Evolutionary conservation across 2,113 vertebrate species (phyloP), one percentile per base, ranked within the genome.

Genomic region (Lepidothrix coronata): DNA sequence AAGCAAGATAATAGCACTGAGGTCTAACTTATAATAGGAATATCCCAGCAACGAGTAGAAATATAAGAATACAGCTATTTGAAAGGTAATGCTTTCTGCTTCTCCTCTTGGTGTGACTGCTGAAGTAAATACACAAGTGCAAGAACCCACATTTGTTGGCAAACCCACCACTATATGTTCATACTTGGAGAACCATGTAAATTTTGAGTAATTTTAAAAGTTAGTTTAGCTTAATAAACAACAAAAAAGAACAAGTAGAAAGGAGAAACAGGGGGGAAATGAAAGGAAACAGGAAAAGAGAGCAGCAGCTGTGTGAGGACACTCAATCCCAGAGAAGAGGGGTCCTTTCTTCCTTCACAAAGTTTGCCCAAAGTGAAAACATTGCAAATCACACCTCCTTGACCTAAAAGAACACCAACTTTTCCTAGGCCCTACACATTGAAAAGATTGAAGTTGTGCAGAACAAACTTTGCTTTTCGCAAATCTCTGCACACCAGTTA

Each of bases 391-490:
- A 20, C 39, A 43, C 14, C 48, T 48, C 27, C 39, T 24, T 92
- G 79, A 96, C 88, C 85, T 91, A 30, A 80, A 85, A 90, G 37
- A 55, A 13, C 27, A 80, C 7, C 8, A 77, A 3, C 39, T 52
- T 84, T 65, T 94, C 54, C 54, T 23, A 35, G 54, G 33, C 22
- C 6, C 14, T 28, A 37, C 31, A 52, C 15, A 23, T 4, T 20
- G 37, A 77, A 94, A 88, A 66, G 41, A 41, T 0, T 55, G 11
- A 91, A 95, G 82, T 11, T 57, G 24, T 31, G 25, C 30, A 71
- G 44, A 83, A 67, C 35, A 96, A 95, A 95, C 91, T 96, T 95
- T 88, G 75, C 90, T 95, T 95, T 97, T 96, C 90, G 90, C 85
- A 88, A 80, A 71, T 84, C 72, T 74, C 70, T 37, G 9, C 68